Conservation (phyloP, 2,888 invertebrate species). For the Helleia helle region DNA sequence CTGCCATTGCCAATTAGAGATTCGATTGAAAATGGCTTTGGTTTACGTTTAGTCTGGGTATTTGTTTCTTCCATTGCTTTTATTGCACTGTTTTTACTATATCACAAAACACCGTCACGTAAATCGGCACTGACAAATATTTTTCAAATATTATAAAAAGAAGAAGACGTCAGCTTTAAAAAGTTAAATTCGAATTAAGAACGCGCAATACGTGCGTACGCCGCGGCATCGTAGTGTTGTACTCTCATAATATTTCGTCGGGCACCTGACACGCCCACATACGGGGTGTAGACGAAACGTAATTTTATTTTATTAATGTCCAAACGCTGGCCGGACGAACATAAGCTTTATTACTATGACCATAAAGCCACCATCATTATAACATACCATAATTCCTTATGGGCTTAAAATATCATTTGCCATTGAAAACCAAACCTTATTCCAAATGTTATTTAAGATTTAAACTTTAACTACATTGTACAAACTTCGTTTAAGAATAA, state of each 20-base stretch:
- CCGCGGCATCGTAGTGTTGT: slow-evolving; percentile 36
- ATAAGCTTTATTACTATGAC: slow-evolving; percentile 51
- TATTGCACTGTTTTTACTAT: slow-evolving; percentile 28
- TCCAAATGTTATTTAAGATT: fast-evolving
- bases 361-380: slow-evolving; percentile 47
- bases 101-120: slow-evolving; percentile 4
- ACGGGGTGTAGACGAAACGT: slow-evolving; percentile 60
- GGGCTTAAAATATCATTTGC: background rate
- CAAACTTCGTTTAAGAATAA: background rate
- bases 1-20: slow-evolving; percentile 66
- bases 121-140: background rate
- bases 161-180: slow-evolving; percentile 17
- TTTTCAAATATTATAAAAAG: slow-evolving; percentile 10
- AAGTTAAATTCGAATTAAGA: slow-evolving; percentile 19
- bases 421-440: slow-evolving; percentile 22
- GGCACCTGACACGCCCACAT: slow-evolving; percentile 53
- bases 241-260: slow-evolving; percentile 35
- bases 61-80: slow-evolving; percentile 56
- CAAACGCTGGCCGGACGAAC: slow-evolving; percentile 42
- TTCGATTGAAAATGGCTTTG: slow-evolving; percentile 77
- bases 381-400: slow-evolving; percentile 6
- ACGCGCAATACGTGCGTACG: slow-evolving; percentile 36
- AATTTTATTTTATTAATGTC: slow-evolving; percentile 59
- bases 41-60: slow-evolving; percentile 53
- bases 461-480: background rate